A percentile compares a stretch with the other conserved stretches of the same genome.
phyloP scores from a whole-genome alignment of 2,113 vertebrate genomes.

The Rhynchomys soricoides region DNA sequence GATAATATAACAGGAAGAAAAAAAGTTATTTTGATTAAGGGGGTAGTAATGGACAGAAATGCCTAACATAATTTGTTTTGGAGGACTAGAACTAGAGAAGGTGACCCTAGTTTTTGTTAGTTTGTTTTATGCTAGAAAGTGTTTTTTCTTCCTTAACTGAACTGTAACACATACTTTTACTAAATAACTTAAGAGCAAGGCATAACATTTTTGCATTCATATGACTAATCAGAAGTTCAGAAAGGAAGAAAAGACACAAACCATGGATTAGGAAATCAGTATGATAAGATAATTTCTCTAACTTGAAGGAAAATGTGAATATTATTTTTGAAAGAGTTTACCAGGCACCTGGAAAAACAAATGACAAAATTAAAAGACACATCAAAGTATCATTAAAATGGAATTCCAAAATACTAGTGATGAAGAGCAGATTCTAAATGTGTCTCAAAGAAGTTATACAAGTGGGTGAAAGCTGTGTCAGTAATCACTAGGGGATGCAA shows the following conservation, averaged over 20 bases:
- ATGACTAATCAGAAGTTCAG: not conserved
- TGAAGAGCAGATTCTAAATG: slow-evolving; percentile 31
- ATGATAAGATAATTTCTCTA: slow-evolving; percentile 3
- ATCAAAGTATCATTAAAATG: not conserved
- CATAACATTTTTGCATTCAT: slow-evolving; percentile 7
- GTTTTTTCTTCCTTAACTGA: not conserved
- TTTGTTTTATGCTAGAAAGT: slow-evolving; percentile 28
- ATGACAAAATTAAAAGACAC: not conserved
- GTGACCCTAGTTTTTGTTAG: slow-evolving; percentile 5
- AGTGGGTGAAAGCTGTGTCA: not conserved
- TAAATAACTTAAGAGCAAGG: slow-evolving; percentile 18
- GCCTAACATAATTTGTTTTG: not conserved
- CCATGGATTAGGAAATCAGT: not conserved
- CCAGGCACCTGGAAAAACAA: not conserved
- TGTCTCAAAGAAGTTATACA: not conserved
- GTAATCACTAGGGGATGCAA: not conserved
- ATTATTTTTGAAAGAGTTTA: slow-evolving; percentile 18
- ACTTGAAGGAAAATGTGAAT: slow-evolving; percentile 40
- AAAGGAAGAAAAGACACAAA: slow-evolving; percentile 3
- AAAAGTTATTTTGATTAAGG: not conserved
- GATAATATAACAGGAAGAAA: slow-evolving; percentile 11
- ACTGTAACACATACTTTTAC: slow-evolving; percentile 16
- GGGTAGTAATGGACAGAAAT: not conserved
- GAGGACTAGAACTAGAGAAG: not conserved
- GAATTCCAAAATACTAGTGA: slow-evolving; percentile 14